These are phyloP conservation scores for Bergia sp. DNA, from an alignment of 92 coral and sea anemone species.

Conservation along the genomic window DNA sequence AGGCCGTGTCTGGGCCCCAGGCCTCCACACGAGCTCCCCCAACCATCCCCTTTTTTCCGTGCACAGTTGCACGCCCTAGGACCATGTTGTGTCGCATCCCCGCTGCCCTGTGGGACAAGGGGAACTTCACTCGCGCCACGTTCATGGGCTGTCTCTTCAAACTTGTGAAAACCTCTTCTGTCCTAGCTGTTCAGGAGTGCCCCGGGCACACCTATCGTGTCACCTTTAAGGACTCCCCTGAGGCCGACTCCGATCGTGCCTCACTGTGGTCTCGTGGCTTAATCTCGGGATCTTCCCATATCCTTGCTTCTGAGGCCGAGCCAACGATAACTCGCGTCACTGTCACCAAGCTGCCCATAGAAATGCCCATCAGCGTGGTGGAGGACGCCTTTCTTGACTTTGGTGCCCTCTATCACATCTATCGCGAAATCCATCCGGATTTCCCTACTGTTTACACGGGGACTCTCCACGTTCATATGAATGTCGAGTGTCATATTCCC, in stretches of 20 bases:
- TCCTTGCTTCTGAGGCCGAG: conserved; percentile 6
- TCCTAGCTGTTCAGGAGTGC: conserved; percentile 10
- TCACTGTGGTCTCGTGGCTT: background rate
- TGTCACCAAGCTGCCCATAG: background rate
- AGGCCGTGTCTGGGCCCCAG: conserved; percentile 7
- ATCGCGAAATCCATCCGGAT: background rate
- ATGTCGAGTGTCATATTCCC: background rate
- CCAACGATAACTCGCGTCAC: background rate
- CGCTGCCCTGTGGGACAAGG: conserved; percentile 16
- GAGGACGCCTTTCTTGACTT: background rate
- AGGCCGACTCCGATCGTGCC: conserved; percentile 7
- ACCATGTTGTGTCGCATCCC: conserved; percentile 10
- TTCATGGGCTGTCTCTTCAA: background rate
- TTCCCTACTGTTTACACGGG: conserved; percentile 22
- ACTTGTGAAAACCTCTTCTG: conserved; percentile 7
- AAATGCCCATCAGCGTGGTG: background rate
- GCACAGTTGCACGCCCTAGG: conserved; percentile 12
- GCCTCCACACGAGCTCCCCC: conserved; percentile 2
- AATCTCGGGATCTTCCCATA: conserved; percentile 7
- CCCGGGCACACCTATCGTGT: conserved; percentile 16
- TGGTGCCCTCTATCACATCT: background rate
- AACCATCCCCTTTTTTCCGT: conserved; percentile 2
- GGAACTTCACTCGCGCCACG: conserved; percentile 6
- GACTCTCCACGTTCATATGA: background rate
- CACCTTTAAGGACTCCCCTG: conserved; percentile 10